Evolutionary conservation across 2,888 invertebrate genomes (phyloP).

Genomic region (Drosophila vallismaia): DNA sequence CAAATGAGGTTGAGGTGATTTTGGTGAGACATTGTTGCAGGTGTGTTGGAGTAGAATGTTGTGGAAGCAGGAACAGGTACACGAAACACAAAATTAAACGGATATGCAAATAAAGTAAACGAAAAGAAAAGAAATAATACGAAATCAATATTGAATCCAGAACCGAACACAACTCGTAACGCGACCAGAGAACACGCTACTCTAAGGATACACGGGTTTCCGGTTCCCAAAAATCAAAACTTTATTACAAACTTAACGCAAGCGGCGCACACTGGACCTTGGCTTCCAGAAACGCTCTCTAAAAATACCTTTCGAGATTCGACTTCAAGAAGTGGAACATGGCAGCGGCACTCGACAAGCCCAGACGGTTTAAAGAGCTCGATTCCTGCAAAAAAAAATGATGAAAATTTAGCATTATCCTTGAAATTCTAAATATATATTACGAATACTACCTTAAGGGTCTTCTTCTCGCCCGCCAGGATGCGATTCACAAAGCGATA

Average conservation of each 20-base stretch:
- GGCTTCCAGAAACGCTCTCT: constrained; percentile 36
- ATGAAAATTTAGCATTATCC: not conserved
- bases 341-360: constrained; percentile 85
- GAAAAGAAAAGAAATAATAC: constrained; percentile 34
- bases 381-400: constrained; percentile 86
- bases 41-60: constrained; percentile 35
- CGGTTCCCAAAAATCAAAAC: constrained; percentile 38
- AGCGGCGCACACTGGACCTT: constrained; percentile 66
- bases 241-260: constrained; percentile 49
- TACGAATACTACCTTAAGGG: constrained; percentile 88
- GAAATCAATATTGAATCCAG: constrained; percentile 38
- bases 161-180: constrained; percentile 53
- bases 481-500: constrained; percentile 97
- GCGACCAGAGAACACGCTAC: constrained; percentile 58
- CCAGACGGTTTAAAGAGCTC: constrained; percentile 88
- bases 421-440: not conserved
- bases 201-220: constrained; percentile 53
- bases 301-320: constrained; percentile 81
- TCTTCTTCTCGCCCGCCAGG: constrained; percentile 93
- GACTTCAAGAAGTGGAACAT: constrained; percentile 85
- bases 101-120: constrained; percentile 74
- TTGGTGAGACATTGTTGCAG: constrained; percentile 47
- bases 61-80: constrained; percentile 74
- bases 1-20: constrained; percentile 41
- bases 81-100: constrained; percentile 71